These are phyloP conservation scores for Conistra vaccinii DNA, from an alignment of 2,888 invertebrate species.

Conservation along the genomic window DNA sequence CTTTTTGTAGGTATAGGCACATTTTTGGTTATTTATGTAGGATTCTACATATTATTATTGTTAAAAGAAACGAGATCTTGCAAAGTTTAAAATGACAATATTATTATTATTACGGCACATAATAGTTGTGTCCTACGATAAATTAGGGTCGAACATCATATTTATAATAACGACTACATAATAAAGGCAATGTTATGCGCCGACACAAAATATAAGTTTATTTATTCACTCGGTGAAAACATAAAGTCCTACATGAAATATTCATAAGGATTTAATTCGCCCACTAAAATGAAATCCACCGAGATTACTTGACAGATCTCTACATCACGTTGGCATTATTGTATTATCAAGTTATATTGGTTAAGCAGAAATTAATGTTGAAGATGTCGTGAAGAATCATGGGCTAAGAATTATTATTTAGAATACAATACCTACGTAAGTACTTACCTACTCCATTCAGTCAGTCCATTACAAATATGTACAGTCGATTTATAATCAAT, in stretches of 20 bases:
- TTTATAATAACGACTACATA: slow-evolving; percentile 49
- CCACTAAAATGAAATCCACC: slow-evolving; percentile 75
- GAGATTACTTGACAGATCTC: slow-evolving; percentile 75
- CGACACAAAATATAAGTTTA: slow-evolving; percentile 64
- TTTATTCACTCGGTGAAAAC: slow-evolving; percentile 68
- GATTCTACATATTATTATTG: not conserved
- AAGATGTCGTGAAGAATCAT: slow-evolving; percentile 36
- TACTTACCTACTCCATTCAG: slow-evolving; percentile 19
- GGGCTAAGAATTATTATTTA: slow-evolving; percentile 29
- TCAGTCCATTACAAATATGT: slow-evolving; percentile 34
- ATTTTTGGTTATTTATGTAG: slow-evolving; percentile 18
- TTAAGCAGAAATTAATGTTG: slow-evolving; percentile 48
- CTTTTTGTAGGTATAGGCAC: not conserved
- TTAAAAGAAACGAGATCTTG: slow-evolving; percentile 8
- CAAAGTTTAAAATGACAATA: slow-evolving; percentile 8
- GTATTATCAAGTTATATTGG: slow-evolving; percentile 63
- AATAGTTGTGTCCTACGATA: slow-evolving; percentile 27
- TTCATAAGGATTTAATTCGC: slow-evolving; percentile 78
- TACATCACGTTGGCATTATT: slow-evolving; percentile 66
- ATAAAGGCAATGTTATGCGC: slow-evolving; percentile 45
- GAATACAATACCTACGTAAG: not conserved
- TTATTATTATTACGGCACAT: not conserved
- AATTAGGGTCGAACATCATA: slow-evolving; percentile 46
- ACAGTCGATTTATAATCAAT: slow-evolving; percentile 55
- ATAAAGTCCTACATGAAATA: slow-evolving; percentile 74